Percentiles rank a stretch among this genome's conserved stretches.
These are phyloP conservation scores for Agapetus fuscipes DNA, from an alignment of 2,888 invertebrate genomes.

Conservation along the genomic window DNA sequence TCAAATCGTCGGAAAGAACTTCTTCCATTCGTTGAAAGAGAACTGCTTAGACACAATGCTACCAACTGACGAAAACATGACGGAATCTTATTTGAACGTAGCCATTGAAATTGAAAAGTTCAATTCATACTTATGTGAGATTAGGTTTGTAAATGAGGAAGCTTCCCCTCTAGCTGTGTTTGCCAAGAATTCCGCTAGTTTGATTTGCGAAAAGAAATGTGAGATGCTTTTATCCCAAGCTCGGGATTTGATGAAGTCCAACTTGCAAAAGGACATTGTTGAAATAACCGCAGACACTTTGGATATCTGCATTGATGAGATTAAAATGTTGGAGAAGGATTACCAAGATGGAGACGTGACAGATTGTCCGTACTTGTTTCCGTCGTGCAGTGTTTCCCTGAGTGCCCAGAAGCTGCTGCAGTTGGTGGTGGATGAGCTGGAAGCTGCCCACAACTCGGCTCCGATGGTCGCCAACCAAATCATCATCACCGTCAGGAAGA, in stretches of 20 bases:
- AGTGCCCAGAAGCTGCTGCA: conserved; percentile 35
- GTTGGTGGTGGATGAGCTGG: conserved; percentile 35
- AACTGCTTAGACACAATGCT: conserved; percentile 37
- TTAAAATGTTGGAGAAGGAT: conserved; percentile 16
- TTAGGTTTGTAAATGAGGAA: conserved; percentile 35
- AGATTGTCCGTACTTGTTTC: conserved; percentile 35
- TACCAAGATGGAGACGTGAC: conserved; percentile 20
- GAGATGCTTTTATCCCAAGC: conserved; percentile 36
- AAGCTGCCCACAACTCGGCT: conserved; percentile 35
- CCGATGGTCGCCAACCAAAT: conserved; percentile 34
- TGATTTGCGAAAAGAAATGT: conserved; percentile 40
- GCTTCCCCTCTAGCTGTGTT: conserved; percentile 38
- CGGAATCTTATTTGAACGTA: conserved; percentile 35
- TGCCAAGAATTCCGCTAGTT: conserved; percentile 37
- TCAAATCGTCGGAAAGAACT: conserved; percentile 33
- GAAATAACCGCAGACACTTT: conserved; percentile 23
- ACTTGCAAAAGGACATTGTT: conserved; percentile 33
- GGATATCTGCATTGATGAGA: conserved; percentile 18
- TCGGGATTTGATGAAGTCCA: conserved; percentile 31
- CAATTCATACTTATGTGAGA: conserved; percentile 38
- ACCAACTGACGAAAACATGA: conserved; percentile 36
- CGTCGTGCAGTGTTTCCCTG: conserved; percentile 37
- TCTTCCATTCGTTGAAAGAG: conserved; percentile 39
- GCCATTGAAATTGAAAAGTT: conserved; percentile 38
- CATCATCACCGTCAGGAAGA: conserved; percentile 34